Conservation (phyloP, 2,888 invertebrate genomes). For the Marronus borbonicus region DNA sequence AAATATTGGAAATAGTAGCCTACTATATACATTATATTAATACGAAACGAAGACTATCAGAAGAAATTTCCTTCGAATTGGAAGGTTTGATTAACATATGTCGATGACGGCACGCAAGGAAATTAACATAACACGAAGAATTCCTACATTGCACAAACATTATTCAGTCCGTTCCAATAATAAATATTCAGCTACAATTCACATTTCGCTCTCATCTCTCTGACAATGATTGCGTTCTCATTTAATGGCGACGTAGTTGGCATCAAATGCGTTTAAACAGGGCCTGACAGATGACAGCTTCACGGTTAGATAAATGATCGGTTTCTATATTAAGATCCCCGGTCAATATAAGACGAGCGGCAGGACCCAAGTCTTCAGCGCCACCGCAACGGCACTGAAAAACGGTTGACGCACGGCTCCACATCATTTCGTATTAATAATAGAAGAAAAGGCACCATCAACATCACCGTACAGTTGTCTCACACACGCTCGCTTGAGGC, state of each 20-base stretch:
- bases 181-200: slow-evolving; percentile 36
- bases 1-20: too few species aligned
- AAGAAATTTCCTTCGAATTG: too few species aligned
- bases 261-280: slow-evolving; percentile 37
- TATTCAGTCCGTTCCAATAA: slow-evolving; percentile 18
- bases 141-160: not conserved
- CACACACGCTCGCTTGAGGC: not conserved
- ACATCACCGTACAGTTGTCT: slow-evolving; percentile 5
- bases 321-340: slow-evolving; percentile 60
- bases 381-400: slow-evolving; percentile 49
- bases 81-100: too few species aligned
- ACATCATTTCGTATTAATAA: slow-evolving; percentile 57
- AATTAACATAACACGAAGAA: too few species aligned
- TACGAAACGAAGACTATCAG: too few species aligned
- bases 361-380: slow-evolving; percentile 35
- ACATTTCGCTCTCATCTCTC: slow-evolving; percentile 6
- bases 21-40: too few species aligned
- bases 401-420: slow-evolving; percentile 56
- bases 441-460: slow-evolving; percentile 47
- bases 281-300: slow-evolving; percentile 59
- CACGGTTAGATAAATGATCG: slow-evolving; percentile 61
- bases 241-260: slow-evolving; percentile 46
- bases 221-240: slow-evolving; percentile 42
- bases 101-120: too few species aligned
- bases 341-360: slow-evolving; percentile 34